A percentile compares a stretch with the other conserved stretches of the same genome.
phyloP scores from a whole-genome alignment of 2,888 invertebrate genomes.

The Eulithis prunata region DNA sequence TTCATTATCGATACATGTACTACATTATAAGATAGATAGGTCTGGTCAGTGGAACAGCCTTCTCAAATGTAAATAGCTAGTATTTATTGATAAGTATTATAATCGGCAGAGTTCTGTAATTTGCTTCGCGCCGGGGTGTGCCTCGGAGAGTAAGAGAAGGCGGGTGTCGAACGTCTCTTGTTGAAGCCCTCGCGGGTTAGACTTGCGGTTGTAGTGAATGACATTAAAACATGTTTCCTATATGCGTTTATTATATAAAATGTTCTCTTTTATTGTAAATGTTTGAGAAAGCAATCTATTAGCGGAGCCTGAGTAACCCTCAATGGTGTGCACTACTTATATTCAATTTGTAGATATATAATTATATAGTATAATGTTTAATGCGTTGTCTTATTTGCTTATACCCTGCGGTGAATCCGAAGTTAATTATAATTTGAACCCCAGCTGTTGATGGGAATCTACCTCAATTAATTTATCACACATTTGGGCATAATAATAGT shows the following conservation, averaged over 20 bases:
- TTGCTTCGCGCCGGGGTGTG: conserved; percentile 73
- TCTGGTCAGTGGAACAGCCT: conserved; percentile 27
- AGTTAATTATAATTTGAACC: conserved; percentile 78
- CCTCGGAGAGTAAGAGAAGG: conserved; percentile 26
- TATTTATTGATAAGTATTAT: conserved; percentile 76
- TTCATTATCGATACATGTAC: conserved; percentile 3
- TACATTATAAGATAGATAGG: conserved; percentile 10
- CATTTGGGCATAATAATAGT: conserved; percentile 82
- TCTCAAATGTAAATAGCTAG: conserved; percentile 73
- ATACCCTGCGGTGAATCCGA: conserved; percentile 72
- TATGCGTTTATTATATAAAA: conserved; percentile 83
- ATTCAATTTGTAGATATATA: conserved; percentile 84
- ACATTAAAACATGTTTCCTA: conserved; percentile 80
- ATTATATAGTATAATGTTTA: conserved; percentile 84
- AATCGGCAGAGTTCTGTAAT: conserved; percentile 72
- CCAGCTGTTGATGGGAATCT: conserved; percentile 75
- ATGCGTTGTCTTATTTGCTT: conserved; percentile 81
- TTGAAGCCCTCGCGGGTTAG: conserved; percentile 36
- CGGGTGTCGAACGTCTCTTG: conserved; percentile 27
- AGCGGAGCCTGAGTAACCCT: conserved; percentile 67
- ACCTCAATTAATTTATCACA: conserved; percentile 85
- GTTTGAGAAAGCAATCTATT: conserved; percentile 68
- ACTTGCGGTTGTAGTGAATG: conserved; percentile 62
- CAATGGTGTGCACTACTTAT: conserved; percentile 78
- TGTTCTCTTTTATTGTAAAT: conserved; percentile 83